A percentile compares a stretch with the other conserved stretches of the same genome.
These are phyloP conservation scores for Pipra filicauda DNA, from an alignment of 2,113 vertebrate species.

Conservation along the genomic window DNA sequence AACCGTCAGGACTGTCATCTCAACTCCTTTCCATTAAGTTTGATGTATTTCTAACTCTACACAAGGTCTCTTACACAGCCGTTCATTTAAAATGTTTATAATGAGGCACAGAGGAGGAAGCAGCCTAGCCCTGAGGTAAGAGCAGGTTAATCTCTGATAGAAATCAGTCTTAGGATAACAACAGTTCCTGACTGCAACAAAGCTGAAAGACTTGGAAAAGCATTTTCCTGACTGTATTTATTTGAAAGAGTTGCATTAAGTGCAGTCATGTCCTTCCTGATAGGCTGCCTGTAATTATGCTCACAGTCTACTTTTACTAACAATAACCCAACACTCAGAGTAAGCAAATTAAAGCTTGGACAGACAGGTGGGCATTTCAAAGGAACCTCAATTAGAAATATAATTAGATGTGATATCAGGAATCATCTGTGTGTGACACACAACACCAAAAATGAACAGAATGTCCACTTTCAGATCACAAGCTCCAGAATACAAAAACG, in stretches of 20 bases:
- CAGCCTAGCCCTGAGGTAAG: neutral
- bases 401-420: neutral
- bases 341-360: neutral
- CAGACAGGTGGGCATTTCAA: neutral
- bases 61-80: neutral
- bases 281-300: neutral
- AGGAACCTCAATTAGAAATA: neutral
- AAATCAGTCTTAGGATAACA: neutral
- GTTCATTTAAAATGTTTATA: neutral
- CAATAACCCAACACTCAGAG: neutral
- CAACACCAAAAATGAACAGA: neutral
- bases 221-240: neutral
- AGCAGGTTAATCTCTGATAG: neutral
- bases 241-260: neutral
- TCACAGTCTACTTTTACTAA: neutral
- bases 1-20: neutral
- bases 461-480: neutral
- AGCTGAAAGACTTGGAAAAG: neutral
- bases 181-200: neutral
- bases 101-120: neutral
- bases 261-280: neutral
- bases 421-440: neutral
- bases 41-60: neutral
- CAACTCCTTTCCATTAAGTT: neutral
- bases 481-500: neutral